Evolutionary conservation across 2,797 vertebrate genomes (phyloP), one percentile per base, ranked within the genome.

Genomic region (Sebastes elongatus): DNA sequence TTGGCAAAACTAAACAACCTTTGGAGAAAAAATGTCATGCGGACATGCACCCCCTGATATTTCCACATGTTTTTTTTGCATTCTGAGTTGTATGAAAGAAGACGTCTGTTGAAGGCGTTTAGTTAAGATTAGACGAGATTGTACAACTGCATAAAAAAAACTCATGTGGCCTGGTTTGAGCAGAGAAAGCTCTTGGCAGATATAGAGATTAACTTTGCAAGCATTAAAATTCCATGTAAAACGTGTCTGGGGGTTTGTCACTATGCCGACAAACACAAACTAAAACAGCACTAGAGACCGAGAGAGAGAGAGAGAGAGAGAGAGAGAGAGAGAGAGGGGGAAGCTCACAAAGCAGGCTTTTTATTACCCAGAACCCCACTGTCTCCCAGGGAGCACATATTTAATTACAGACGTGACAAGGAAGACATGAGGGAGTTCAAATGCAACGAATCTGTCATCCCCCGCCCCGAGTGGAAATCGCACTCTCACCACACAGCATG

Each of bases 351-450:
- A 89, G 84, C 65, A 61, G 61, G 33, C 71, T 84, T 92, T 85
- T 90, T 91, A 89, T 87, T 89, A 90, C 78, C 69, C 78, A 87
- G 83, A 86, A 87, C 75, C 83, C 87, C 78, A 56, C 89, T 59
- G 90, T 92, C 87, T 93, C 82, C 85, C 83, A 80, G 82, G 82
- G 93, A 94, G 76, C 74, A 18, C 86, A 92, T 91, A 86, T 93
- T 94, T 93, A 94, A 95, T 95, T 93, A 95, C 91, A 92, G 94
- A 92, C 65, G 52, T 80, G 82, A 78, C 79, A 82, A 90, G 77
- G 91, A 89, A 78, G 89, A 91, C 80, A 85, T 76, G 87, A 88
- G 88, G 84, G 84, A 88, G 87, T 89, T 90, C 78, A 88, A 86
- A 90, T 87, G 88, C 85, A 86, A 84, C 82, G 33, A 90, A 84